Evolutionary conservation across 2,797 vertebrate genomes (phyloP), one percentile per base, ranked within the genome.

Genomic region (Etheostoma perlongum): DNA sequence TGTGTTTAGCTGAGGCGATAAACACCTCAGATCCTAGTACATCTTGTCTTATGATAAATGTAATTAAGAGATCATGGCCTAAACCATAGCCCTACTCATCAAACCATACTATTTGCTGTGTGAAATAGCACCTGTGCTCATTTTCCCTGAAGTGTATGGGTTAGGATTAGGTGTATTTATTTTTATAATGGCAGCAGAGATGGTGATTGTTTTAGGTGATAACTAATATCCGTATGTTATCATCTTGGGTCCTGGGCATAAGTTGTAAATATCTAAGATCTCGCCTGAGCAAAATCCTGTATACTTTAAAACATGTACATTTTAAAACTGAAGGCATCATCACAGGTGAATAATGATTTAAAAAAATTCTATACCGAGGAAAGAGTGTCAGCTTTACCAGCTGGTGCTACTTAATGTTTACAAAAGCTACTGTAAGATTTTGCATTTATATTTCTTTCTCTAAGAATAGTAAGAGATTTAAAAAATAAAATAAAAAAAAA

Each of bases 101-200:
- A 47, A 83, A 33, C 55, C 15, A 21, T 14, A 6, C 1, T 7
- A 51, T 66, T 57, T 44, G 9, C 30, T 59, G 47, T 47, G 27
- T 60, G 19, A 78, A 78, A 67, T 9, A 36, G 16, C 55, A 61
- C 21, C 23, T 47, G 44, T 47, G n/a, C 30, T 74, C 2, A 16
- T 74, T 67, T 60, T 6, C 58, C 48, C 67, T 77, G 57, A 77
- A 48, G 12, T 18, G 21, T 23, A 23, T 23, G 21, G 42, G 44
- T 33, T 55, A 9, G 12, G 48, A 23, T 21, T 36, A 57, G 46
- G 11, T 9, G 2, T 6, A 52, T 25, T 4, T 0, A 11, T 49
- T 53, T 60, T 8, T 16, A 30, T 25, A 6, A 72, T 9, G 6
- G 23, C 9, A 23, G 27, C 52, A 57, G 4, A 33, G 40, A 33